A percentile compares a stretch with the other conserved stretches of the same genome.
phyloP scores from a whole-genome alignment of 2,888 invertebrate genomes.

The Tromatobia lineatoria region DNA sequence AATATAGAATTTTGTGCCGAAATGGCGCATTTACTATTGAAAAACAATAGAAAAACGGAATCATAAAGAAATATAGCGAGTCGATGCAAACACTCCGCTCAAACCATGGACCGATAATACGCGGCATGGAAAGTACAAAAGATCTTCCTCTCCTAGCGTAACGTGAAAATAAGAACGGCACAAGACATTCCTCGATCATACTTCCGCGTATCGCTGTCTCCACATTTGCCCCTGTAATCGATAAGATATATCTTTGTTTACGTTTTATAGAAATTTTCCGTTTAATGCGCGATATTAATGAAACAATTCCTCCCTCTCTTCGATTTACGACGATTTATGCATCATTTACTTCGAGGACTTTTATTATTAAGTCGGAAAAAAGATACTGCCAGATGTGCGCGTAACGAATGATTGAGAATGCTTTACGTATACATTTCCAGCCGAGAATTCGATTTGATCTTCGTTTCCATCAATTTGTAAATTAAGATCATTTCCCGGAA shows the following conservation, averaged over 20 bases:
- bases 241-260: conserved; percentile 25
- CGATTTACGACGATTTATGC: conserved; percentile 9
- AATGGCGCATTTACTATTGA: conserved; percentile 9
- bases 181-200: conserved; percentile 52
- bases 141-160: conserved; percentile 71
- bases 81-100: conserved; percentile 72
- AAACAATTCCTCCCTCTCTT: conserved; percentile 8
- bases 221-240: conserved; percentile 33
- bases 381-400: conserved; percentile 55
- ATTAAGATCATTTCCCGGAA: no score
- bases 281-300: conserved; percentile 15
- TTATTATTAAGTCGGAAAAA: neutral
- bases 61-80: conserved; percentile 69
- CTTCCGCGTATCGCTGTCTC: conserved; percentile 35
- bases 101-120: conserved; percentile 70
- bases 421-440: neutral
- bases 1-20: conserved; percentile 8
- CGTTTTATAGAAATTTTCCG: conserved; percentile 16
- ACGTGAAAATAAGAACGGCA: conserved; percentile 18
- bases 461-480: no score
- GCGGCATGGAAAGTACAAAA: conserved; percentile 81
- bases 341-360: neutral
- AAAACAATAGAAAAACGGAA: conserved; percentile 50
- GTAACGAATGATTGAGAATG: neutral
- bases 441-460: no score